Evolutionary conservation across 1,140 invertebrate species (phyloP).

Genomic region (Meloidogyne hapla): DNA sequence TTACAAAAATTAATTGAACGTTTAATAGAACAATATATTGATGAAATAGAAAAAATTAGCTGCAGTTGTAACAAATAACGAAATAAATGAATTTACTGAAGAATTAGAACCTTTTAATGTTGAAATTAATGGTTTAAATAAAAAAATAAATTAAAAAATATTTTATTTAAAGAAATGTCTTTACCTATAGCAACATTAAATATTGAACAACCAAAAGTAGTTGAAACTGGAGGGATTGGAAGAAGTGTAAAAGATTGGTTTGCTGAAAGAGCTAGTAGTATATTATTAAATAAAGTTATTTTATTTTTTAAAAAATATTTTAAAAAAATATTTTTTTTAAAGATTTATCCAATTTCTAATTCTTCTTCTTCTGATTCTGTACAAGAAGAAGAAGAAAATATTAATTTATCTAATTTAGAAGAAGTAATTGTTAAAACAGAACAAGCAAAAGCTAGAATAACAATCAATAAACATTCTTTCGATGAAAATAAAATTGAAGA

Average conservation of each 20-base stretch:
- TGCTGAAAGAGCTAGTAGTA: conserved; percentile 48
- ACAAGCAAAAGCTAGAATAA: neutral
- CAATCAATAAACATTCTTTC: neutral
- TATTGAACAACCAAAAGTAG: neutral
- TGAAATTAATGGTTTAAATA: conserved; percentile 51
- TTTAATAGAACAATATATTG: conserved; percentile 58
- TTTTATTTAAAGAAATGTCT: neutral
- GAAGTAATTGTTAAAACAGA: conserved; percentile 17
- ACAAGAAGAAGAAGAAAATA: conserved; percentile 7
- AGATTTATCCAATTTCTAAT: conserved; percentile 26
- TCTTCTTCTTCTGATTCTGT: conserved; percentile 35
- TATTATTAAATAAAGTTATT: conserved; percentile 19
- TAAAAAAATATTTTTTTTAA: neutral
- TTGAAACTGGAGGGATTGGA: conserved; percentile 4
- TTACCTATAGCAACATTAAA: neutral
- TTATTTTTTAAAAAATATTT: neutral
- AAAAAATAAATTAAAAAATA: neutral
- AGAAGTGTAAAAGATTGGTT: conserved; percentile 52
- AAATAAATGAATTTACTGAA: conserved; percentile 46
- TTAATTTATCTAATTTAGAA: conserved; percentile 3
- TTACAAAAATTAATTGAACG: conserved; percentile 53
- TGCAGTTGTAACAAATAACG: conserved; percentile 41
- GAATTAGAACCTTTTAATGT: conserved; percentile 56
- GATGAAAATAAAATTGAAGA: neutral
- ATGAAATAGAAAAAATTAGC: conserved; percentile 63